Conservation (phyloP, 2,888 invertebrate species). For the Drosophila merina region DNA sequence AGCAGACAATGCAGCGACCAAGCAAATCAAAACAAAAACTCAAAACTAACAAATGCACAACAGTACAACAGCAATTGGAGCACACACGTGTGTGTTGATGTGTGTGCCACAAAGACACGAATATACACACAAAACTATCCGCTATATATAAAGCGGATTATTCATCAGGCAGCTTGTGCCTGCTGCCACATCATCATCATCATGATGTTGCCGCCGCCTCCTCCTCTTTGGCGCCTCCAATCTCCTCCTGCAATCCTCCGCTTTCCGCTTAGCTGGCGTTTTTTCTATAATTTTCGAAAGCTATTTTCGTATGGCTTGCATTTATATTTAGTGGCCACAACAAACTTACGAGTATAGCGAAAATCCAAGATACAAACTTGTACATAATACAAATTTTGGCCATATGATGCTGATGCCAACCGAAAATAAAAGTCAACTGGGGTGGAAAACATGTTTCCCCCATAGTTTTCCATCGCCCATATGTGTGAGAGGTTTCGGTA, state of each 20-base stretch:
- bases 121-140: conserved; percentile 12
- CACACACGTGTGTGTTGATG: conserved; percentile 21
- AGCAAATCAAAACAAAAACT: conserved; percentile 75
- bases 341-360: conserved; percentile 56
- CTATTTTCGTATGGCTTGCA: conserved; percentile 76
- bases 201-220: conserved; percentile 41
- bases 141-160: conserved; percentile 61
- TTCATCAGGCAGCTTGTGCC: conserved; percentile 62
- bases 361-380: conserved; percentile 56
- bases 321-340: conserved; percentile 71
- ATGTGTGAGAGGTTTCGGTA: conserved; percentile 6
- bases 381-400: conserved; percentile 36
- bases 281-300: conserved; percentile 52
- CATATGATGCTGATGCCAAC: conserved; percentile 30
- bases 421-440: conserved; percentile 40
- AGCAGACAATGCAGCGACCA: conserved; percentile 49
- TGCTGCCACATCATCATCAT: conserved; percentile 45
- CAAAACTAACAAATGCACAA: conserved; percentile 72
- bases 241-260: conserved; percentile 14
- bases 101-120: conserved; percentile 5
- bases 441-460: conserved; percentile 36
- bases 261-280: conserved; percentile 32
- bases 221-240: conserved; percentile 4
- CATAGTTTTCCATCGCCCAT: conserved; percentile 22
- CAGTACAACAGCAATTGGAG: conserved; percentile 58